Evolutionary conservation across 2,113 vertebrate species (phyloP), one percentile per base, ranked within the genome.

Genomic region (Aviceda subcristata): DNA sequence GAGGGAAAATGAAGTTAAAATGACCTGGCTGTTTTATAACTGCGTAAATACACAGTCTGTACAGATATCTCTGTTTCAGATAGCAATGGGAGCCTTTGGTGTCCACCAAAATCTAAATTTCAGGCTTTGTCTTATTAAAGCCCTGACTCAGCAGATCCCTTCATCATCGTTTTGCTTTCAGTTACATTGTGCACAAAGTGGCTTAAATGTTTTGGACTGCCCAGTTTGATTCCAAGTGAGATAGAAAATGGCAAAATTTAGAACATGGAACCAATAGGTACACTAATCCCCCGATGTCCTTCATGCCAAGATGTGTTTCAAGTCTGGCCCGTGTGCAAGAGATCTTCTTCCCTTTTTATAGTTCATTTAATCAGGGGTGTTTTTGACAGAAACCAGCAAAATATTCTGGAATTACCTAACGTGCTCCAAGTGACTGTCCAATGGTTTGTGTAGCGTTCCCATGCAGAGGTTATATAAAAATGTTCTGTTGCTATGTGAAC

Each of bases 401-500:
- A 90, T 94, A 94, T 45, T 50, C 87, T 92, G 87, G 94, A 96
- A 90, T 92, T 94, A 90, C 91, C 92, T 85, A 94, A 89, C 17
- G 1, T 74, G 63, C 87, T 97, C 67, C 93, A 73, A 93, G 63
- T 59, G 88, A 46, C 41, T 48, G 92, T 92, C 95, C 92, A 63
- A 34, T 60, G 85, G 81, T 48, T 91, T 93, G 57, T 45, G n/a
- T 27, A 60, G 85, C 0, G 0, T 89, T 96, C 95, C 93, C 82
- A 64, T 92, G 87, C 79, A 93, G 85, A 82, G 85, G 68, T 95
- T 94, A 87, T 94, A 93, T 92, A 95, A 95, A 96, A 97, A 93
- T 34, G 66, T 92, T 95, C 96, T 94, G 97, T 97, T 97, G 92
- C 97, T 88, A 95, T 97, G 97, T 93, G 87, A 97, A 92, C 96